These are phyloP conservation scores for Heterodera schachtii DNA, from an alignment of 1,140 invertebrate genomes.

Conservation along the genomic window DNA sequence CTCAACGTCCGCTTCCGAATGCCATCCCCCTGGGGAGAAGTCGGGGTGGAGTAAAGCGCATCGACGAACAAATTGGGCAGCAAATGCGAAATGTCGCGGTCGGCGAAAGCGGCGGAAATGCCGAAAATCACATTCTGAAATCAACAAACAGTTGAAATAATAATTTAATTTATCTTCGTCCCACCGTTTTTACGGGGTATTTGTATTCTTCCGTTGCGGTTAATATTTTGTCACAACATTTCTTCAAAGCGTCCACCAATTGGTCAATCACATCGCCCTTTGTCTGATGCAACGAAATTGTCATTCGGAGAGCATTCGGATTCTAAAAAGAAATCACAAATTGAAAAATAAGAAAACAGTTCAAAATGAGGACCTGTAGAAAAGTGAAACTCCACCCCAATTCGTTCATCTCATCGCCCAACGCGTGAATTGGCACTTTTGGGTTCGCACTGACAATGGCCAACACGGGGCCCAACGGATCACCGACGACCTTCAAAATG, in stretches of 20 bases:
- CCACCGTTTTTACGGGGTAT: conserved; percentile 49
- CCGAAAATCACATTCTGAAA: conserved; percentile 48
- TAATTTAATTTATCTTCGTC: neutral
- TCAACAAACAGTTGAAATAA: neutral
- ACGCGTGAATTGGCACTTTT: conserved; percentile 40
- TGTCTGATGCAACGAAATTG: conserved; percentile 46
- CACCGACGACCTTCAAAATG: conserved; percentile 26
- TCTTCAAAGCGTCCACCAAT: conserved; percentile 47
- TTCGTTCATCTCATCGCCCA: conserved; percentile 54
- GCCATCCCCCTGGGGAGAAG: conserved; percentile 32
- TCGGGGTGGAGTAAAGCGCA: conserved; percentile 49
- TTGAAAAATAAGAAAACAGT: neutral
- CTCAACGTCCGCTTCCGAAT: conserved; percentile 43
- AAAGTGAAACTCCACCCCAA: conserved; percentile 50
- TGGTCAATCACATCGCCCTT: conserved; percentile 45
- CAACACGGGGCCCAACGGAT: conserved; percentile 45
- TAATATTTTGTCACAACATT: conserved; percentile 42
- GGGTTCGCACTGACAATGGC: conserved; percentile 43
- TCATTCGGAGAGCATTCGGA: conserved; percentile 44
- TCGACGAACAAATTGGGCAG: conserved; percentile 44
- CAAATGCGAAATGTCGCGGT: conserved; percentile 43
- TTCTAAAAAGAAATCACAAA: conserved; percentile 24
- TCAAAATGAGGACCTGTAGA: conserved; percentile 28
- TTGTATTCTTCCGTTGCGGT: conserved; percentile 38
- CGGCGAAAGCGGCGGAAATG: conserved; percentile 46